Evolutionary conservation across 2,797 vertebrate genomes (phyloP), one percentile per base, ranked within the genome.

Genomic region (Anableps anableps): DNA sequence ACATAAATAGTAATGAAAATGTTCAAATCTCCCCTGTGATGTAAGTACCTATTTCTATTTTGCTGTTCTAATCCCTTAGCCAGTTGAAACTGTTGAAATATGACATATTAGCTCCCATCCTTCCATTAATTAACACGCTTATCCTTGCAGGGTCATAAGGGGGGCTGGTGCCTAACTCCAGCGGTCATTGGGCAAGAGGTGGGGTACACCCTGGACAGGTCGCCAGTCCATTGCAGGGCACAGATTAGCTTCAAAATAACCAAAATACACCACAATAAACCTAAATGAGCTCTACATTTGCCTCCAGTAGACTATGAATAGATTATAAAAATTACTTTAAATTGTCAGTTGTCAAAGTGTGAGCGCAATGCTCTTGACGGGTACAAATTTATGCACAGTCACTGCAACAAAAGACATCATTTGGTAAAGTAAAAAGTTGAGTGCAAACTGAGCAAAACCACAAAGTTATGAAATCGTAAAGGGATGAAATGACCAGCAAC

Each of bases 361-460:
- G 60, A 34, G 34, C 5, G 29, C 29, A 17, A 60, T 5, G 13
- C 29, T 5, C n/a, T 26, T 16, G 31, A 19, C 58, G 2, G 5
- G 58, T 19, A 62, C 31, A 5, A 31, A 34, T 62, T 31, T 14
- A 62, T 34, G 14, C 29, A 17, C n/a, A 62, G n/a, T 17, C 31
- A 21, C 9, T 66, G 34, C 34, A 38, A 17, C 31, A 66, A 66
- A 66, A 21, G 17, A 31, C 62, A 66, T 8, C 62, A 23, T 4
- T 64, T 64, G 8, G 5, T 23, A 34, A 47, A 72, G 16, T 72
- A 48, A 50, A 34, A 72, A 34, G 19, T 34, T 26, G 26, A 23
- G 41, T 72, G 14, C 41, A 36, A 45, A 31, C 13, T 82, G 81
- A 76, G 6, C 50, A n/a, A 36, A 77, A 26, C 48, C 19, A 50